These are phyloP conservation scores for Cladopsammia gracilis DNA, from an alignment of 64 coral and sea anemone species.

Conservation along the genomic window DNA sequence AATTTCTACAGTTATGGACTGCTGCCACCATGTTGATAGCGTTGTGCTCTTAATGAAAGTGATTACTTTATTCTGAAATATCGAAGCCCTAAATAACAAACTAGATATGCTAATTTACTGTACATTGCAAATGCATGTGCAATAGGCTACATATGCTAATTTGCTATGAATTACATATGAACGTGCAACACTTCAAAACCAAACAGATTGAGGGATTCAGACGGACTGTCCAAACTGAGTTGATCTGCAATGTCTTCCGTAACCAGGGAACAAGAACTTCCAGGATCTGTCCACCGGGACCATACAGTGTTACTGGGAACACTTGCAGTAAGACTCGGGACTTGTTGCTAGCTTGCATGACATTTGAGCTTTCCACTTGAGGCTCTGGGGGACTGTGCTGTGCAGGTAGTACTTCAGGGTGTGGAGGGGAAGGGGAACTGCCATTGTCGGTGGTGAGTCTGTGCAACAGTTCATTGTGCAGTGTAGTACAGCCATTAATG, in stretches of 20 bases:
- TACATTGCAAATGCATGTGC: too few relatives aligned
- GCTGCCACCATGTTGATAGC: too few relatives aligned
- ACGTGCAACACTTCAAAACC: neutral
- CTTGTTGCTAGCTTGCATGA: slow-evolving; percentile 12
- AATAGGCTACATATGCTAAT: too few relatives aligned
- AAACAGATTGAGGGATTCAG: slow-evolving; percentile 9
- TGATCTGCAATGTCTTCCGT: neutral
- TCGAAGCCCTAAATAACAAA: too few relatives aligned
- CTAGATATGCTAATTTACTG: too few relatives aligned
- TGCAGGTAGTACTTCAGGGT: neutral
- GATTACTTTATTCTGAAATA: too few relatives aligned
- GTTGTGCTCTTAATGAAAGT: too few relatives aligned
- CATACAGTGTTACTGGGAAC: neutral
- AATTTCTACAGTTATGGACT: too few relatives aligned
- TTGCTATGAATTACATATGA: too few relatives aligned
- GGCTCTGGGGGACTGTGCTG: neutral
- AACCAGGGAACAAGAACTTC: slow-evolving; percentile 24
- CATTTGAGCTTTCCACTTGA: slow-evolving; percentile 3
- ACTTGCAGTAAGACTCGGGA: neutral
- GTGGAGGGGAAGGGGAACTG: neutral
- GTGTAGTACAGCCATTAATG: slow-evolving; percentile 32
- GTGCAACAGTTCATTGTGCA: slow-evolving; percentile 51
- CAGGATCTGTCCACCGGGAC: neutral
- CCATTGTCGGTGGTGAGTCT: neutral
- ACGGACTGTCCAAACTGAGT: neutral